Evolutionary conservation across 1,140 invertebrate genomes (phyloP), one percentile per base, ranked within the genome.

Genomic region (Lethrus apterus): DNA sequence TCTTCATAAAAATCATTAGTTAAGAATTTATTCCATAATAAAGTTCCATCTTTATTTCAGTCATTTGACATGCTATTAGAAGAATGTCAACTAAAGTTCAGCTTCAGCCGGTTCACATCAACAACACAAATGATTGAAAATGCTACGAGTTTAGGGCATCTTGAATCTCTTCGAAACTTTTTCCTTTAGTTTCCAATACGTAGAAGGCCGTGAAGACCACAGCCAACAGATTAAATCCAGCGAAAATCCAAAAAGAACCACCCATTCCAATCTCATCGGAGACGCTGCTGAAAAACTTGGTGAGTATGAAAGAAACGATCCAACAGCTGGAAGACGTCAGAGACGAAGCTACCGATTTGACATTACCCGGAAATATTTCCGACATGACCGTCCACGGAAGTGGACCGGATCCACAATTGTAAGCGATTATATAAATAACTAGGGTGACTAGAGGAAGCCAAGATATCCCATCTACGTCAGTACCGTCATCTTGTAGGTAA

Each of bases 111-210:
- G n/a, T n/a, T n/a, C n/a, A n/a, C n/a, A n/a, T n/a, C n/a, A 35
- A 50, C 1, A 57, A 9, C 4, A 51, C 13, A 18, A 48, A 55
- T 32, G 79, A 79, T 2, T n/a, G n/a, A n/a, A n/a, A n/a, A n/a
- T n/a, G n/a, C n/a, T n/a, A n/a, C n/a, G n/a, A n/a, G 24, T 26
- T 26, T n/a, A 38, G 20, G 20, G 17, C 29, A 13, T 33, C 20
- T 26, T 60, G 55, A 24, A 63, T 63, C 46, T 63, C 53, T 21
- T 76, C 74, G 32, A 88, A 75, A 1, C 78, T 78, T 58, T 82
- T 86, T 10, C 83, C 83, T 68, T 88, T 89, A 0, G 87, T 91
- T 68, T 91, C 88, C 0, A 86, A 84, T n/a, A 89, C 68, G 23
- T 73, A 71, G 3, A 73, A 63, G n/a, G 79, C 63, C 29, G 79